phyloP scores from a whole-genome alignment of 2,113 vertebrate genomes.

The Solea senegalensis region DNA sequence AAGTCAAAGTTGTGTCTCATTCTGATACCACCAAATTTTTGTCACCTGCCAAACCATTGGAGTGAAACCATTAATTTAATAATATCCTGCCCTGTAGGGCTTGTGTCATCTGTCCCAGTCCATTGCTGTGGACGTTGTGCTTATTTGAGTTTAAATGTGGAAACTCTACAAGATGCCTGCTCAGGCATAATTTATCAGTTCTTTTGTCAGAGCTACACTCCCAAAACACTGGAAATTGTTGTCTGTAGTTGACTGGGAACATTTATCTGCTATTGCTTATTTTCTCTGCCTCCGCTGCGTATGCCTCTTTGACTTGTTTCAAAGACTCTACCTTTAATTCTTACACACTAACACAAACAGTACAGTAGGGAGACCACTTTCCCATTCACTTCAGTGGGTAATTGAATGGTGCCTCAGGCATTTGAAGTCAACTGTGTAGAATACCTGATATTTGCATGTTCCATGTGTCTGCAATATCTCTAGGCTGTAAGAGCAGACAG shows the following conservation, averaged over 20 bases:
- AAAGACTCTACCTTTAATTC: too few relatives aligned
- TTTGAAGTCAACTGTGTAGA: not conserved
- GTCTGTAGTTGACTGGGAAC: too few relatives aligned
- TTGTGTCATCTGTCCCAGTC: not conserved
- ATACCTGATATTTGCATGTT: conserved; percentile 1
- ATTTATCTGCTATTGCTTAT: too few relatives aligned
- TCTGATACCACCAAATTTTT: conserved; percentile 15
- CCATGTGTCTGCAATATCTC: not conserved
- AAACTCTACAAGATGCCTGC: not conserved
- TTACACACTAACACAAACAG: too few relatives aligned
- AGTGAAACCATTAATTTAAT: not conserved
- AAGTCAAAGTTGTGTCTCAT: not conserved
- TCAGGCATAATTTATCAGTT: not conserved
- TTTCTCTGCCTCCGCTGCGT: too few relatives aligned
- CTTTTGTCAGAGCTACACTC: too few relatives aligned
- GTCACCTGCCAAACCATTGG: not conserved
- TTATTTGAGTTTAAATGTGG: not conserved
- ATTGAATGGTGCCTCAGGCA: not conserved
- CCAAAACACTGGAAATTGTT: too few relatives aligned
- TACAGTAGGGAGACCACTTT: not conserved
- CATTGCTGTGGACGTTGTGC: not conserved
- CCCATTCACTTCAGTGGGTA: not conserved
- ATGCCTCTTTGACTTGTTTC: too few relatives aligned
- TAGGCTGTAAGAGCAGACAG: not conserved
- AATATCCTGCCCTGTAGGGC: not conserved